Conservation (phyloP, 2,888 invertebrate genomes). For the Aphodius sticticus region DNA sequence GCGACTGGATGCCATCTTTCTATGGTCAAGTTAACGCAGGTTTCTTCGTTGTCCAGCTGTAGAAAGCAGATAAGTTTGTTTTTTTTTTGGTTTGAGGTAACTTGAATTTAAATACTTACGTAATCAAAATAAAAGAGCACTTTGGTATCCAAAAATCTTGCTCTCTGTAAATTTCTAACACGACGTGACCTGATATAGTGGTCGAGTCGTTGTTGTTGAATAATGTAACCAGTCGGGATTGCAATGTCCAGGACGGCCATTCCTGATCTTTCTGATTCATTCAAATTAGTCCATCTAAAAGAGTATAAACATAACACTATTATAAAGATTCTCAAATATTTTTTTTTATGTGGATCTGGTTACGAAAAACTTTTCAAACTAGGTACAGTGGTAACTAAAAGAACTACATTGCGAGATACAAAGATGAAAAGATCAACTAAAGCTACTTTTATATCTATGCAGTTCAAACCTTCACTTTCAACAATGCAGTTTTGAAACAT, state of each 20-base stretch:
- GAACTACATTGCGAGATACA: no score
- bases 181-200: slow-evolving; percentile 81
- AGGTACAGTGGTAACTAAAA: no score
- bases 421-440: no score
- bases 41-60: slow-evolving; percentile 82
- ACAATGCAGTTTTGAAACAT: no score
- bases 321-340: no score
- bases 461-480: no score
- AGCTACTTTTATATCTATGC: no score
- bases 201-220: slow-evolving; percentile 90
- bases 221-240: slow-evolving; percentile 90
- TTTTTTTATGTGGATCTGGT: no score
- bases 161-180: slow-evolving; percentile 84
- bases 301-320: not conserved
- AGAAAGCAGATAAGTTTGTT: not conserved
- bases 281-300: slow-evolving; percentile 77
- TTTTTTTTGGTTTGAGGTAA: not conserved
- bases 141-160: slow-evolving; percentile 82
- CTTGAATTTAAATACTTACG: slow-evolving; percentile 66
- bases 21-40: slow-evolving; percentile 91
- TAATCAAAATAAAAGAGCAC: slow-evolving; percentile 93
- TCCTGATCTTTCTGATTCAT: slow-evolving; percentile 85
- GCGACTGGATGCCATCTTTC: slow-evolving; percentile 97
- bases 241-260: slow-evolving; percentile 87
- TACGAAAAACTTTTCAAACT: no score